Conservation (phyloP, 2,888 invertebrate genomes). For the Chrysomela aeneicollis region DNA sequence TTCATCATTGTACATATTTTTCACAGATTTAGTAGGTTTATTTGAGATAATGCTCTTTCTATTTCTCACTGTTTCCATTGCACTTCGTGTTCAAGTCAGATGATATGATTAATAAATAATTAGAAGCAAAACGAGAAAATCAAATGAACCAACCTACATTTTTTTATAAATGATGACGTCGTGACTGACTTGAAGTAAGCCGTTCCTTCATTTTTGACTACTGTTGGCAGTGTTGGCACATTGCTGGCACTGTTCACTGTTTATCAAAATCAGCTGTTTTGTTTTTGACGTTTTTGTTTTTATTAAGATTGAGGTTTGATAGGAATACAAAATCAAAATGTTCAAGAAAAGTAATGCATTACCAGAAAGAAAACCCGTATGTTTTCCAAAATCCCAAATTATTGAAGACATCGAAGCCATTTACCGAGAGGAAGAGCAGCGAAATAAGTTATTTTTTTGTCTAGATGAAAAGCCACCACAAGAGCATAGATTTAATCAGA, state of each 20-base stretch:
- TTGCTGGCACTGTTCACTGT: too few relatives aligned
- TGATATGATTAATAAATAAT: too few relatives aligned
- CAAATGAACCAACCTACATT: background rate
- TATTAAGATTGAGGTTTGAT: too few relatives aligned
- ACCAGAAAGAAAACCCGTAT: slow-evolving; percentile 40
- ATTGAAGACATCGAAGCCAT: slow-evolving; percentile 48
- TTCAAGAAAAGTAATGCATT: slow-evolving; percentile 40
- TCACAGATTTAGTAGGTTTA: background rate
- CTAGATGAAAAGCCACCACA: slow-evolving; percentile 51
- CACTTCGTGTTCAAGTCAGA: slow-evolving; percentile 14
- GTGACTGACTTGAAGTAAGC: too few relatives aligned
- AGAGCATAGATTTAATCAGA: slow-evolving; percentile 46
- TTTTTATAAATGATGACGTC: too few relatives aligned
- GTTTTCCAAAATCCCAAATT: slow-evolving; percentile 44
- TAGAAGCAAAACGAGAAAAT: background rate
- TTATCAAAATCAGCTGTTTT: too few relatives aligned
- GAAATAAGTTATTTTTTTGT: slow-evolving; percentile 49
- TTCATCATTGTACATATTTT: background rate
- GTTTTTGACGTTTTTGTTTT: too few relatives aligned
- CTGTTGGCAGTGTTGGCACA: too few relatives aligned
- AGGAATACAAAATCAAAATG: too few relatives aligned
- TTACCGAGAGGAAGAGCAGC: slow-evolving; percentile 42
- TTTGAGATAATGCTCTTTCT: background rate
- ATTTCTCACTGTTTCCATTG: background rate
- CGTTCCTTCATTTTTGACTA: too few relatives aligned